phyloP scores from a whole-genome alignment of 2,888 invertebrate species.

The Brachyptera putata region DNA sequence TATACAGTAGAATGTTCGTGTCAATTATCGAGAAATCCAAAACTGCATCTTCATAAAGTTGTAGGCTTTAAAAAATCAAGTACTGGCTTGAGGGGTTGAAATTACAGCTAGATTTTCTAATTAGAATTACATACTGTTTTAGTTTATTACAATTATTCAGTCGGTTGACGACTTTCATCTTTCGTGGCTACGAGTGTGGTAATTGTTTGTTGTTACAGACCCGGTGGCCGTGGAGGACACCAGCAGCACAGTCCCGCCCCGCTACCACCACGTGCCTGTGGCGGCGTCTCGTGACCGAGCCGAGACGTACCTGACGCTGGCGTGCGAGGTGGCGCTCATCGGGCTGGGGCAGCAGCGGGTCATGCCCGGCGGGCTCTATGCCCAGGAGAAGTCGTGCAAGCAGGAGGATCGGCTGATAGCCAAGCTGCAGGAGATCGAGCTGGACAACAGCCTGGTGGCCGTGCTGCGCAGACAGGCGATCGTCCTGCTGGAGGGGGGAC shows the following conservation, averaged over 20 bases:
- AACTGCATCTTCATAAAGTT: no score
- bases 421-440: slow-evolving; percentile 70
- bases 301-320: slow-evolving; percentile 70
- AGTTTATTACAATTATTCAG: no score
- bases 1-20: no score
- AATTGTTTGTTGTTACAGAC: no score
- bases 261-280: slow-evolving; percentile 71
- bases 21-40: no score
- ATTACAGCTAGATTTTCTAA: no score
- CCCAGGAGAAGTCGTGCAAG: slow-evolving; percentile 67
- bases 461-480: slow-evolving; percentile 65
- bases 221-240: slow-evolving; percentile 50
- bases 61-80: no score
- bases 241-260: slow-evolving; percentile 48
- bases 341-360: slow-evolving; percentile 72
- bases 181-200: no score
- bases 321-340: slow-evolving; percentile 72
- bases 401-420: slow-evolving; percentile 75
- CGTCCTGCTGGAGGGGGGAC: slow-evolving; percentile 70
- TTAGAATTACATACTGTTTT: no score
- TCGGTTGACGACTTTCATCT: no score
- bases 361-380: slow-evolving; percentile 73
- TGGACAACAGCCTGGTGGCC: slow-evolving; percentile 64
- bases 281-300: slow-evolving; percentile 68
- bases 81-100: no score